Base-by-base conservation (phyloP, 1,140 invertebrate genomes). In the Episyrphus balteatus region DNA sequence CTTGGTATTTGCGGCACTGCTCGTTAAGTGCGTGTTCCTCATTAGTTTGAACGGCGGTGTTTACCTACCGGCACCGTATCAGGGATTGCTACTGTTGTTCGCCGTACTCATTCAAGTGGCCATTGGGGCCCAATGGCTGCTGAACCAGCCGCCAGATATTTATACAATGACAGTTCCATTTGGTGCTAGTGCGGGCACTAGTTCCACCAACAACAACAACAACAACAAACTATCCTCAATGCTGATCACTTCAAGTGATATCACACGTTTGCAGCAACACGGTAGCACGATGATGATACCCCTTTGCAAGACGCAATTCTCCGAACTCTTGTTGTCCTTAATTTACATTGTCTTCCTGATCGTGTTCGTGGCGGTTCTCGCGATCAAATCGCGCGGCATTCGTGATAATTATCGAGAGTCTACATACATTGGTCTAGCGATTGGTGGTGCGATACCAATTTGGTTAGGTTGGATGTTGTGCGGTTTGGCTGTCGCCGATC, bases 21-120 rank as follows among this genome's bases (percentile, higher is more conserved):
- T 97, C 46, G 92, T 96, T 49, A 96, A 97, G 70, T 88, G 90
- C 61, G 88, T 95, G 40, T 93, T 95, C 62, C 75, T 95, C 36
- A 80, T 95, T 50, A 92, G 88, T 55, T 78, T 94, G 33, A 90
- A 93, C 62, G 83, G 85, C 26, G 89, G 90, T 11, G 88, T 93
- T 19, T 94, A 95, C 63, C 72, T 95, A n/a, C 89, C 90, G 30
- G 89, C 91, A 2, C 83, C 88, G 5, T 95, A 95, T 70, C 83
- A 91, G 77, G 88, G 86, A 42, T 71, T 92, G 8, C 77, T 95
- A 12, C 74, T 96, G 54, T 83, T 93, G 57, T 95, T 96, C 63
- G 87, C 90, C 3, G 82, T 88, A 18, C 76, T 88, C 58, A 88
- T 90, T 51, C 87, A 96, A 74, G 80, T 94, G 49, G 88, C 86